phyloP scores from a whole-genome alignment of 2,888 invertebrate genomes.

The Caenorhabditis plicata region DNA sequence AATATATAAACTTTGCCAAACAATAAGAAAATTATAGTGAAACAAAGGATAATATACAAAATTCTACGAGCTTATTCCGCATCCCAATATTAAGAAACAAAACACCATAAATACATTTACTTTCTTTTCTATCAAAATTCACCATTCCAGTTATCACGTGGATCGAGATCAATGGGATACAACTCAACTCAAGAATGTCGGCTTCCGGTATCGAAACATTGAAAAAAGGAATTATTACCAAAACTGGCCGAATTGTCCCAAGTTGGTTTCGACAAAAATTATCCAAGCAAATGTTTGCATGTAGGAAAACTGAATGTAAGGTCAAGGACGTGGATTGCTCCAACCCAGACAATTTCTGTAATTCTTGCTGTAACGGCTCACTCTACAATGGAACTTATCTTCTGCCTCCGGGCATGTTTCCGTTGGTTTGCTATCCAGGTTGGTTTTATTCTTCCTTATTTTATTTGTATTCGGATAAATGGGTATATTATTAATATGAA shows the following conservation, averaged over 20 bases:
- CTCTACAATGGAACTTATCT: conserved; percentile 34
- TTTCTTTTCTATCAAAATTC: conserved; percentile 1
- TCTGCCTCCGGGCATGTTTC: conserved; percentile 49
- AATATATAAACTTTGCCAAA: no score
- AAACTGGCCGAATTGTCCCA: conserved; percentile 55
- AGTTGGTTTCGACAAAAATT: conserved; percentile 28
- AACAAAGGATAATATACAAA: no score
- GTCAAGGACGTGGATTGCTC: conserved; percentile 53
- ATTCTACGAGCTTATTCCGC: no score
- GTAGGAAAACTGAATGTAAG: no score
- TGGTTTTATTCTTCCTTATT: no score
- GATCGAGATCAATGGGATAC: conserved; percentile 53
- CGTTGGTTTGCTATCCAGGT: conserved; percentile 47
- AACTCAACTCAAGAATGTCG: conserved; percentile 47
- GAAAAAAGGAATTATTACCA: conserved; percentile 56
- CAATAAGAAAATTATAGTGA: no score
- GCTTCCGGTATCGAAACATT: conserved; percentile 55
- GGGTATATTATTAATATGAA: no score
- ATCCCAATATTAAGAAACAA: no score
- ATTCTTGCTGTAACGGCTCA: conserved; percentile 49
- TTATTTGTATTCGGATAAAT: no score
- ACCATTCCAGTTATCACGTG: conserved; percentile 32
- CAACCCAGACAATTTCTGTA: conserved; percentile 45
- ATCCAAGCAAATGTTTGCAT: no score
- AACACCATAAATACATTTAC: no score